A percentile compares a stretch with the other conserved stretches of the same genome.
These are phyloP conservation scores for Rhabditophanes sp. DNA, from an alignment of 2,888 invertebrate genomes.

Conservation along the genomic window DNA sequence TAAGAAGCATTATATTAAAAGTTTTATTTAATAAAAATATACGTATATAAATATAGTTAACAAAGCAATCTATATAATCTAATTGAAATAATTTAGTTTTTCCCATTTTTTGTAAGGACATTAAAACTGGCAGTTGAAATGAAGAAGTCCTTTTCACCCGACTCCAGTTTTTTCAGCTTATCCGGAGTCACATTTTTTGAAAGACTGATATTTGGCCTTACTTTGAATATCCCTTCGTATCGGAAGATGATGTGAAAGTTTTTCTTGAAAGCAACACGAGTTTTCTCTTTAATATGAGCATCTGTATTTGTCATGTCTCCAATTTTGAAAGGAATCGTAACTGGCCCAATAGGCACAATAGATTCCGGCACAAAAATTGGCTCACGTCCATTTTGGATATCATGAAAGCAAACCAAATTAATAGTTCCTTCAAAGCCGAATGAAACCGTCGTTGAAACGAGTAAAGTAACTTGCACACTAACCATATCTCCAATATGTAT, in stretches of 20 bases:
- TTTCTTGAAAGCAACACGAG: constrained; percentile 8
- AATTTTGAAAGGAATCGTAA: constrained; percentile 22
- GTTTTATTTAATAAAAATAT: no score
- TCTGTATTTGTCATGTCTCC: constrained; percentile 1
- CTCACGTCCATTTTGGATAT: constrained; percentile 22
- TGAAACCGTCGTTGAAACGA: constrained; percentile 21
- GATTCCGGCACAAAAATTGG: constrained; percentile 18
- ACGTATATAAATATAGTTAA: no score
- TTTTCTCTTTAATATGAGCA: constrained; percentile 3
- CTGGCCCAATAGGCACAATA: constrained; percentile 23
- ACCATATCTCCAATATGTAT: constrained; percentile 31
- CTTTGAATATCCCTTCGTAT: constrained; percentile 30
- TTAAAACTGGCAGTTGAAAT: constrained; percentile 18
- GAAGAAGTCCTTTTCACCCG: constrained; percentile 18
- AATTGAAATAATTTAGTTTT: no score
- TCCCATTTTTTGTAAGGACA: constrained; percentile 19
- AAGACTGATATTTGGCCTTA: constrained; percentile 12
- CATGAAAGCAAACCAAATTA: constrained; percentile 26
- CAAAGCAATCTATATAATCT: no score
- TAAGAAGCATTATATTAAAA: no score
- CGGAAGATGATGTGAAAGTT: constrained; percentile 29
- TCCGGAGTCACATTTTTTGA: constrained; percentile 1
- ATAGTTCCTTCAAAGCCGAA: constrained; percentile 4
- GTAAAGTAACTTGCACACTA: constrained; percentile 20
- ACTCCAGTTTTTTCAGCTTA: neutral